These are phyloP conservation scores for Phoxinus phoxinus DNA, from an alignment of 2,113 vertebrate genomes.

Conservation along the genomic window DNA sequence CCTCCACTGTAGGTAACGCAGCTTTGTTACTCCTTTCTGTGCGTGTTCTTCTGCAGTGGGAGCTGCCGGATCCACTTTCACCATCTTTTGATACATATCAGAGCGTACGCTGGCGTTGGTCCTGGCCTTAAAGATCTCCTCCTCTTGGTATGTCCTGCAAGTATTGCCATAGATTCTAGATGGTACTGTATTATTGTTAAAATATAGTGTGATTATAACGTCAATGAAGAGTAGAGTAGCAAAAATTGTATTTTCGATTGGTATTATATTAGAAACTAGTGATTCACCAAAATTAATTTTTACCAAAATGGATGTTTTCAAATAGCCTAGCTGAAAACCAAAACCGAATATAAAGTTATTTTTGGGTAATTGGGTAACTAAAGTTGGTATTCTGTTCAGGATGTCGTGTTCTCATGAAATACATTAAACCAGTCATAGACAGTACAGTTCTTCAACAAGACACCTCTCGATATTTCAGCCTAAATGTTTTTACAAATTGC, in stretches of 20 bases:
- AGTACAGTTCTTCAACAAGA: too few relatives aligned
- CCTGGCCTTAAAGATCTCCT: constrained; percentile 74
- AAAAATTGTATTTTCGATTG: neutral
- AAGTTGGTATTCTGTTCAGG: neutral
- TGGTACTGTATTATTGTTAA: neutral
- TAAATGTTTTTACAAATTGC: too few relatives aligned
- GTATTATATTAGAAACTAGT: neutral
- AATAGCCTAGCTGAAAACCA: neutral
- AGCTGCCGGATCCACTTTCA: constrained; percentile 74
- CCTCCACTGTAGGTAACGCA: constrained; percentile 83
- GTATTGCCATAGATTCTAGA: constrained; percentile 12
- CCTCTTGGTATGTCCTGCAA: constrained; percentile 80
- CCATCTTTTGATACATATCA: constrained; percentile 84
- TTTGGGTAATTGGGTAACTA: neutral
- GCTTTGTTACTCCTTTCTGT: constrained; percentile 76
- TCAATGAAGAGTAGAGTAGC: neutral
- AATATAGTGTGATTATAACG: neutral
- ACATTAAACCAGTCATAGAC: neutral
- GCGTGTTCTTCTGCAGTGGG: constrained; percentile 75
- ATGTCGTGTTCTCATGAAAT: neutral
- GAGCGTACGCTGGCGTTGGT: constrained; percentile 64
- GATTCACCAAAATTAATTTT: neutral
- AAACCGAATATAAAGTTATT: neutral
- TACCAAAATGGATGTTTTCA: neutral
- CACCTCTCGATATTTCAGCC: too few relatives aligned